Evolutionary conservation across 1,140 invertebrate genomes (phyloP), one percentile per base, ranked within the genome.

Genomic region (Bathynomus jamesi): DNA sequence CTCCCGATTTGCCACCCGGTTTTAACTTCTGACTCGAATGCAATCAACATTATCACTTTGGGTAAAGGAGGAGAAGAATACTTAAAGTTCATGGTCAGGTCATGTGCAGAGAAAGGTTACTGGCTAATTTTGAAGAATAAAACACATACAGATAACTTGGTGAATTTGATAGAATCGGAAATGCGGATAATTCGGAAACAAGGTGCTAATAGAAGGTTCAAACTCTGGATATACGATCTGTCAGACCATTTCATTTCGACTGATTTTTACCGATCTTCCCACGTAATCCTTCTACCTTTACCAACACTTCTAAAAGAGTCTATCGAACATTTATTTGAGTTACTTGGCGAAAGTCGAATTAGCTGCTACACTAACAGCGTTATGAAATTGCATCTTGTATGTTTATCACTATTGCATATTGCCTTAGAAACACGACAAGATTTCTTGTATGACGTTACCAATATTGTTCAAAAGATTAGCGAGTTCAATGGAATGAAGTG

Each of bases 401-500:
- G 69, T 62, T 72, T 73, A 11, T 70, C 75, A 21, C 40, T 76
- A 28, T 73, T 73, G 27, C 75, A 76, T 46, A 73, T 74, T 24
- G 72, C 65, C 0, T 71, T 76, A 61, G 70, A 73, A 31, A 71
- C 71, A 11, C 69, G 75, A 10, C 75, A 76, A 61, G 67, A 69
- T 10, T 40, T 76, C 3, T 68, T 67, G 10, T 65, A 70, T 21
- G 67, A 71, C 62, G 53, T 29, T 29, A 67, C 69, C 11, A 64
- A 69, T 29, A 40, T 73, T 25, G 67, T 70, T 3, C 65, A 66
- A 17, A 46, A 40, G 17, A 62, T 76, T 2, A 70, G 71, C 8
- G 75, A 76, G 28, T 7, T 40, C 72, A 76, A 63, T 76, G 75
- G 75, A 53, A 69, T 32, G 72, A 76, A 66, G 69, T 72, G 21